Base-by-base conservation (phyloP, 2,113 vertebrate species). In the Cynocephalus volans region DNA sequence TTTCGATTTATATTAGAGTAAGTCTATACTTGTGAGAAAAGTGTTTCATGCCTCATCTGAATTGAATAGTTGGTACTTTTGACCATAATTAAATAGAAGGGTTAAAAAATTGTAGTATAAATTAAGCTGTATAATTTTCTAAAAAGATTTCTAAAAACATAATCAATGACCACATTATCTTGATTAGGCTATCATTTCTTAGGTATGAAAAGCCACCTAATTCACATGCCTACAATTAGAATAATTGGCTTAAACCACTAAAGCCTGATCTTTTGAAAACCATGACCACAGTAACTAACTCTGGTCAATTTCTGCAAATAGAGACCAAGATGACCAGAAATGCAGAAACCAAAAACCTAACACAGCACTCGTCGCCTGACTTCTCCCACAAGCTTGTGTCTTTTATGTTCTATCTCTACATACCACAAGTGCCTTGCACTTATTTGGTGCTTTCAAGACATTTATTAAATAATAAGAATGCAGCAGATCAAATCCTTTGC, bases 71-170 rank as follows among this genome's bases (percentile, higher is more conserved):
- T 82, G 41, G 64, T 93, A 48, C 26, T 86, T 93, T 96, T 95
- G 17, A 91, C 67, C 83, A 86, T 93, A 96, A 95, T 91, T 95
- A 97, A 95, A 85, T 48, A 89, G 82, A 86, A 93, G 56, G 81
- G 41, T 73, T 90, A n/a, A 85, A 85, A 92, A 96, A 88, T 82
- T 80, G 95, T 31, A 91, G 41, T 76, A 50, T 87, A 97, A 94
- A 89, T 88, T 15, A 13, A 11, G 17, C 67, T 91, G 50, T 23
- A 67, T 94, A 62, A 93, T 85, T 98, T 97, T 94, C 88, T 87
- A 64, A 58, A 89, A 85, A 72, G 31, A 70, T 77, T 90, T 93
- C 13, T 88, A 85, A 94, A 96, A 72, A 45, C 23, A 64, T 80
- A 88, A 95, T 95, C 62, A 93, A 56, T 91, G 62, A 85, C 76